phyloP scores from a whole-genome alignment of 1,140 invertebrate species.

The Stenopsyche tienmushanensis region DNA sequence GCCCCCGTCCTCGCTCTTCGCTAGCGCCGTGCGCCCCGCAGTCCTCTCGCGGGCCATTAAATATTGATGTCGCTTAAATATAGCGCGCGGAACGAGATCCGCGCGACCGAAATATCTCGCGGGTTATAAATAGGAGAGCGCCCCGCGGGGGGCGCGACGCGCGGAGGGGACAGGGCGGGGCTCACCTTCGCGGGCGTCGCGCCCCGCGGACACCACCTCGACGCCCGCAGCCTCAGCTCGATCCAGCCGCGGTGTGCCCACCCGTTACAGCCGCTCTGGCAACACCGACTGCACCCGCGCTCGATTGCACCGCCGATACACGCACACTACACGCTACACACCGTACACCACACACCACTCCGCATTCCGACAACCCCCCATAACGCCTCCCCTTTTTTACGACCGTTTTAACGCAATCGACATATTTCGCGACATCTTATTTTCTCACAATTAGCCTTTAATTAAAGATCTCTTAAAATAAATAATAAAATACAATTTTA shows the following conservation, averaged over 20 bases:
- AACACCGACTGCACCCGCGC: constrained; percentile 1
- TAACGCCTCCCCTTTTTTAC: not conserved
- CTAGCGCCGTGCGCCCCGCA: too few relatives aligned
- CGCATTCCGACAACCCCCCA: too few relatives aligned
- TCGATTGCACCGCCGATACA: not conserved
- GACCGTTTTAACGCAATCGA: not conserved
- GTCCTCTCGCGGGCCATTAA: too few relatives aligned
- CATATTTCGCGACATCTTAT: not conserved
- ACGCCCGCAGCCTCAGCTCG: constrained; percentile 19
- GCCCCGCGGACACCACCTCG: constrained; percentile 8
- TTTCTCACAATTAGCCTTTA: too few relatives aligned
- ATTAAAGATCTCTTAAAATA: too few relatives aligned
- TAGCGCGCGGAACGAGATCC: too few relatives aligned
- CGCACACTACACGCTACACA: not conserved
- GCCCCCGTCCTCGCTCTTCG: not conserved
- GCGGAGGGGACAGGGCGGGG: not conserved
- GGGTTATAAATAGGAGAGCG: too few relatives aligned
- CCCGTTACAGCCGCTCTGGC: constrained; percentile 4
- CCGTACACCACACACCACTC: not conserved
- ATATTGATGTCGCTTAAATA: too few relatives aligned
- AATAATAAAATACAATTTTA: too few relatives aligned
- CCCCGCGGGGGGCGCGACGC: not conserved
- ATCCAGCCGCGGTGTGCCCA: constrained; percentile 20
- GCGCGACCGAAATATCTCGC: not conserved
- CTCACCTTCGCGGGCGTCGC: not conserved